Percentiles rank a stretch among this genome's conserved stretches.
Evolutionary conservation across 2,888 invertebrate species (phyloP).

Genomic region (Drosophila fulvimacula): DNA sequence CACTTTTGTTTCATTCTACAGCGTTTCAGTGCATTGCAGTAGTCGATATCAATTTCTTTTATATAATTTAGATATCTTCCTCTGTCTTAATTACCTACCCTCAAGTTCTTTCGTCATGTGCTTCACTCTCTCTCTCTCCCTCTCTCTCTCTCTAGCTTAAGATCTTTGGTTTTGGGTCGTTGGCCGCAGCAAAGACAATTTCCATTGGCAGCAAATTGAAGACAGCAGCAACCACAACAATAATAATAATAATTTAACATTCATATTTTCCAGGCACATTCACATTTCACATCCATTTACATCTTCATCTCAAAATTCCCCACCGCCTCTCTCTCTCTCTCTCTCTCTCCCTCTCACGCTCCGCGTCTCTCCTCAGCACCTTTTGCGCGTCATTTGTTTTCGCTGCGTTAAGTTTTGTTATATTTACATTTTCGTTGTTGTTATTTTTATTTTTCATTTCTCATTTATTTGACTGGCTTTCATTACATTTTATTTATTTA

Average conservation of each 20-base stretch:
- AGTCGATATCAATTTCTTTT: not conserved
- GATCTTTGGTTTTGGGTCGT: slow-evolving; percentile 47
- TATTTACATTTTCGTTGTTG: slow-evolving; percentile 57
- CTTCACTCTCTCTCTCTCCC: not conserved
- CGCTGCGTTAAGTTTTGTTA: slow-evolving; percentile 46
- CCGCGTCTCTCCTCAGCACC: not conserved
- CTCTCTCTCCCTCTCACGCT: not conserved
- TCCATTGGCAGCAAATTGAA: slow-evolving; percentile 58
- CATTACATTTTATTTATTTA: slow-evolving; percentile 79
- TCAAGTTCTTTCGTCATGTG: not conserved
- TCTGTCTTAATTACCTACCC: slow-evolving; percentile 1
- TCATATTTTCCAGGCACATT: slow-evolving; percentile 30
- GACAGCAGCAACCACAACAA: slow-evolving; percentile 35
- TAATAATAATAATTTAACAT: slow-evolving; percentile 27
- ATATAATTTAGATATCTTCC: not conserved
- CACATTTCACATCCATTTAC: slow-evolving; percentile 49
- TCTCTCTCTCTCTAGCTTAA: slow-evolving; percentile 6
- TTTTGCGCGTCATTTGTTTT: slow-evolving; percentile 64
- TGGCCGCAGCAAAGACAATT: slow-evolving; percentile 43
- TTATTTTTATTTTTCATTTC: slow-evolving; percentile 74
- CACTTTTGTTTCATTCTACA: not conserved
- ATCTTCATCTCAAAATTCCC: slow-evolving; percentile 37
- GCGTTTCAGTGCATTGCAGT: not conserved
- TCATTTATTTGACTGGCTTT: slow-evolving; percentile 78
- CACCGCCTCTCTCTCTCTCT: not conserved